Base-by-base conservation (phyloP, 1,140 invertebrate species). In the Cyphomyrmex costatus region DNA sequence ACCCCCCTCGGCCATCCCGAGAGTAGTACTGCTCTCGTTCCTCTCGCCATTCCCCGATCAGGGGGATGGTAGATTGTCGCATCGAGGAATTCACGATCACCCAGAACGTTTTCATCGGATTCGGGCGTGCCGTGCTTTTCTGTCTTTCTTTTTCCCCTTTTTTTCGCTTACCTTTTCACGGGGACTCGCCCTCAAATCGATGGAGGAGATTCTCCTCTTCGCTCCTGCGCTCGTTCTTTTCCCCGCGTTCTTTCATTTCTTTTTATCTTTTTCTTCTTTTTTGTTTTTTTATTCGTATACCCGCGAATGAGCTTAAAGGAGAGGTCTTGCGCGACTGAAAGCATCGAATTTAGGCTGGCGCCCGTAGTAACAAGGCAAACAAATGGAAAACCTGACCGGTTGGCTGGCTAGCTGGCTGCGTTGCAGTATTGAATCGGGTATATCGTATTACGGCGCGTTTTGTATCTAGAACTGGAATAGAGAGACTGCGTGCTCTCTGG, bases 91-190 rank as follows among this genome's bases (percentile, higher is more conserved):
- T 79, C 70, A 65, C 87, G 83, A 86, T 88, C 77, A 74, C 53
- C 68, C 58, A 24, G 61, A 88, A 79, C 63, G 61, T 61, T 86
- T 90, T 89, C 85, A 76, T 86, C 78, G 63, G 77, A 80, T 79
- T 66, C 77, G 76, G 84, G 63, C 82, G 68, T 83, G 68, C 73
- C 56, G 49, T 49, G 61, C 42, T 46, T 60, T 42, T 53, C 60
- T 85, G 21, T 66, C 19, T 16, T 30, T 53, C 42, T 46, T 53
- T 61, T 61, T 27, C 12, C 46, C 30, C 33, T 58, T 65, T 73
- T 56, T 71, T 60, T 30, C 46, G 46, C 30, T 82, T 42, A 71
- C 36, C 66, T 82, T 82, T 73, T 73, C 68, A 56, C 79, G 27
- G 68, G 10, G 58, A 42, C 24, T 78, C 24, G 73, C 46, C 60